Base-by-base conservation (phyloP, 2,888 invertebrate species). In the Arrhopalites spinosus region DNA sequence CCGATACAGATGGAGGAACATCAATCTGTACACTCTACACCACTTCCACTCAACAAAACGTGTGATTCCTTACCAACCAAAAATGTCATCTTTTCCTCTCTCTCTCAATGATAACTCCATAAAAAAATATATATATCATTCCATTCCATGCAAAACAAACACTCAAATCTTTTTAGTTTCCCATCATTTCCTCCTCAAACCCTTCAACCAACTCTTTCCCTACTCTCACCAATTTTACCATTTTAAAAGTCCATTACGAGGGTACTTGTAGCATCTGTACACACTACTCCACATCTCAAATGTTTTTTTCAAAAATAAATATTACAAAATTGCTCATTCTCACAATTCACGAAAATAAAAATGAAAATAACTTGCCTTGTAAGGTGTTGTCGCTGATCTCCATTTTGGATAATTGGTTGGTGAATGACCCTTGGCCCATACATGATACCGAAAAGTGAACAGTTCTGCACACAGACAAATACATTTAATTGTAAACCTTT, bases 341-440 rank as follows among this genome's bases (percentile, higher is more conserved):
- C n/a, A n/a, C n/a, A n/a, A n/a, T n/a, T n/a, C n/a, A n/a, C n/a
- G n/a, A n/a, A n/a, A n/a, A n/a, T n/a, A n/a, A n/a, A n/a, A n/a
- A n/a, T n/a, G n/a, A n/a, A n/a, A n/a, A n/a, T n/a, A n/a, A n/a
- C n/a, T n/a, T n/a, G n/a, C n/a, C 86, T 90, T 88, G 84, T 93
- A 94, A 0, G 94, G 93, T 25, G 90, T 89, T 15, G 89, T 89
- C 0, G 94, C 91, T 11, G 89, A 89, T 82, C 89, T 88, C 95
- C 95, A 96, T 82, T 90, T 89, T 29, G 89, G 89, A 85, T 92
- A 95, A 87, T 96, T 91, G 0, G 95, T 96, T 13, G 95, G 90
- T 0, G 92, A 90, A 85, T 96, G 96, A 7, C 95, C 95, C 82
- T 91, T 89, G 0, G 92, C 90, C 95, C 95, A 96, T 71, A 95